These are phyloP conservation scores for Sinocyclocheilus anshuiensis DNA, from an alignment of 2,113 vertebrate species.

Conservation along the genomic window DNA sequence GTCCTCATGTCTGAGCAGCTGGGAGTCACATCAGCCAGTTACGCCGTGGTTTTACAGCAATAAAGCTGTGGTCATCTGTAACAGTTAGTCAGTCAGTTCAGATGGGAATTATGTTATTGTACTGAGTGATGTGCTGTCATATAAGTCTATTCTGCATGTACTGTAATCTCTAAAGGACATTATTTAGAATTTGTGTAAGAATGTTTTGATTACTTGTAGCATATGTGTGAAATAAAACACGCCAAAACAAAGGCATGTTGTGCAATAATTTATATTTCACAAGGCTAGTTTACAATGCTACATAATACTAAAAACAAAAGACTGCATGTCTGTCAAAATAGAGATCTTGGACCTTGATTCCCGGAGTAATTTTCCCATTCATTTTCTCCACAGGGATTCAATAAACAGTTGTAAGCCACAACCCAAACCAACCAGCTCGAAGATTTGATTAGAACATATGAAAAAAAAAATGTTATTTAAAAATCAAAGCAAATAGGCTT, in stretches of 20 bases:
- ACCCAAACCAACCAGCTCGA: not conserved
- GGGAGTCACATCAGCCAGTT: conserved; percentile 73
- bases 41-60: conserved; percentile 73
- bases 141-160: not conserved
- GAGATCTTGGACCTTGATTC: not conserved
- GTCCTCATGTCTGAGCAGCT: conserved; percentile 57
- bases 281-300: not conserved
- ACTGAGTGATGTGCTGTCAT: not conserved
- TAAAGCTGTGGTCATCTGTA: conserved; percentile 66
- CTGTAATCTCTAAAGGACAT: not conserved
- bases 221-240: not conserved
- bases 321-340: not conserved
- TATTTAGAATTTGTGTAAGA: not conserved
- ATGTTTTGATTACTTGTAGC: conserved; percentile 1
- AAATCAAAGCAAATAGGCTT: not conserved
- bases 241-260: not conserved
- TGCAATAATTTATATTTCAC: not conserved
- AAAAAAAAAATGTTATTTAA: not conserved
- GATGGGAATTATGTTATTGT: conserved; percentile 1
- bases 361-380: not conserved
- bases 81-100: conserved; percentile 54
- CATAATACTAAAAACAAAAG: not conserved
- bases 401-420: not conserved
- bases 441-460: not conserved
- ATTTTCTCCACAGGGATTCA: not conserved